Percentiles rank a stretch among this genome's conserved stretches.
These are phyloP conservation scores for Hippoglossus hippoglossus DNA, from an alignment of 2,797 vertebrate genomes.

Conservation along the genomic window DNA sequence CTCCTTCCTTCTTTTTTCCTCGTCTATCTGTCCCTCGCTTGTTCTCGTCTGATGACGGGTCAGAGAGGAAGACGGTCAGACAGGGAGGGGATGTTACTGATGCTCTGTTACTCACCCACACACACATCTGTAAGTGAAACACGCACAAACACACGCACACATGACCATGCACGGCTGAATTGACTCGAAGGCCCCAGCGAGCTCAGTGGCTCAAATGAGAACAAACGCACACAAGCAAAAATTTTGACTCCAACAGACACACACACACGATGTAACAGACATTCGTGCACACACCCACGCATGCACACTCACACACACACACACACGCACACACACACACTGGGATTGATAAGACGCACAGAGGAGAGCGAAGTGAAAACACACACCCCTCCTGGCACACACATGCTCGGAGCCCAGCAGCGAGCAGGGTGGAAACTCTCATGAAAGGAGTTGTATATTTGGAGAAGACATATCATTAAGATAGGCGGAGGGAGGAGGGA, in stretches of 20 bases:
- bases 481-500: conserved; percentile 79
- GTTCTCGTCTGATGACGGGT: conserved; percentile 77
- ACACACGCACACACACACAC: conserved; percentile 27
- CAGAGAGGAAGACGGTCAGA: conserved; percentile 72
- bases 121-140: conserved; percentile 23
- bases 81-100: conserved; percentile 82
- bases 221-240: conserved; percentile 16
- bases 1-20: conserved; percentile 26
- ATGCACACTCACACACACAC: conserved; percentile 18
- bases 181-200: conserved; percentile 11
- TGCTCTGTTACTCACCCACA: conserved; percentile 75
- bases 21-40: conserved; percentile 58
- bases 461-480: conserved; percentile 90
- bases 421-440: conserved; percentile 85
- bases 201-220: conserved; percentile 13
- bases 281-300: conserved; percentile 18
- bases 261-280: not conserved
- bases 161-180: conserved; percentile 32
- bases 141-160: conserved; percentile 23
- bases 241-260: conserved; percentile 20
- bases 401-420: conserved; percentile 59
- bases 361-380: conserved; percentile 55
- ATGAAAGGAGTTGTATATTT: conserved; percentile 90
- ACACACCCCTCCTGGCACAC: conserved; percentile 84
- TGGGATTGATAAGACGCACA: conserved; percentile 85